These are phyloP conservation scores for Agapornis canus DNA, from an alignment of 2,797 vertebrate species.

Conservation along the genomic window DNA sequence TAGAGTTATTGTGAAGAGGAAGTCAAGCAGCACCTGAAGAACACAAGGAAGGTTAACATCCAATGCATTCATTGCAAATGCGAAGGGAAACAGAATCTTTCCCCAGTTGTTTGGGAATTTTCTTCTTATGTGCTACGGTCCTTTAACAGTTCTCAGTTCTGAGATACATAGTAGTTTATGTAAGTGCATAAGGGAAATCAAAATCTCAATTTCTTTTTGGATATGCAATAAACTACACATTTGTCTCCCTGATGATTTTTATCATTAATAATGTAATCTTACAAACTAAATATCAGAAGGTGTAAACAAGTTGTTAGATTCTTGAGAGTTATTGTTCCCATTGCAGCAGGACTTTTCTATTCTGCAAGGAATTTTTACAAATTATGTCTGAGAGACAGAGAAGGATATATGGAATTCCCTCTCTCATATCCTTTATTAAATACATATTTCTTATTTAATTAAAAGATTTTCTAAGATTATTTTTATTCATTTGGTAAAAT, in stretches of 20 bases:
- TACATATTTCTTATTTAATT: slow-evolving; percentile 64
- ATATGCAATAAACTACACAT: slow-evolving; percentile 19
- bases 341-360: slow-evolving; percentile 3
- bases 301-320: slow-evolving; percentile 52
- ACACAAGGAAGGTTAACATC: not conserved
- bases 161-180: not conserved
- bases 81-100: not conserved
- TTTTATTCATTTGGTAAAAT: slow-evolving; percentile 48
- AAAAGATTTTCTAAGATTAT: slow-evolving; percentile 48
- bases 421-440: slow-evolving; percentile 50
- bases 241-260: slow-evolving; percentile 39
- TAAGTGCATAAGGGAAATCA: not conserved
- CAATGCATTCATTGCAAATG: not conserved
- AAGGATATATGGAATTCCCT: slow-evolving; percentile 40
- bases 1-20: not conserved
- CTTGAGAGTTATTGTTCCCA: slow-evolving; percentile 10
- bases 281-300: slow-evolving; percentile 34
- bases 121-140: not conserved
- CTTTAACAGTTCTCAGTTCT: not conserved
- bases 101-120: not conserved
- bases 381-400: slow-evolving; percentile 37
- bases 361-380: slow-evolving; percentile 57
- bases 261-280: slow-evolving; percentile 16
- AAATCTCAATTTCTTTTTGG: not conserved
- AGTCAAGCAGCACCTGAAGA: not conserved